Base-by-base conservation (phyloP, 2,113 vertebrate genomes). In the Actinemys pallida region DNA sequence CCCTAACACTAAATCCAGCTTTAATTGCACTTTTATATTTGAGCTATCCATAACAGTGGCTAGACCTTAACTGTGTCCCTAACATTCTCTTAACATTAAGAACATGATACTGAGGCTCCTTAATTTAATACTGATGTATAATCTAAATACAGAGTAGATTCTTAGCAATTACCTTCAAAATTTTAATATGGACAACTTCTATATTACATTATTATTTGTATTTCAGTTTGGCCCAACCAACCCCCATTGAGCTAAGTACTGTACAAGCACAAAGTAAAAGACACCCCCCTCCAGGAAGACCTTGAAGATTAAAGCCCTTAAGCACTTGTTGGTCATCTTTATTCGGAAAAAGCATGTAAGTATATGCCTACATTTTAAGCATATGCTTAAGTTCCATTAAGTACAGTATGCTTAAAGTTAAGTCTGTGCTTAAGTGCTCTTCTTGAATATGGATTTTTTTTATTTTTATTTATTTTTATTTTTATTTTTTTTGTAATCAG, bases 111-210 rank as follows among this genome's bases (percentile, higher is more conserved):
- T 52, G 19, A 88, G 65, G 13, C 39, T 76, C 88, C 42, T 83
- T 69, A 45, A 62, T 1, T 89, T 84, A 49, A 45, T 24, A 39
- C 35, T 24, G 69, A 5, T 65, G 42, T 54, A 14, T 76, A 16
- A 31, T 65, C 24, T 89, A 13, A 72, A 50, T 65, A 27, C 4
- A 81, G 1, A 90, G 9, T 54, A 19, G 75, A 5, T 50, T 72
- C 1, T 39, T 42, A 72, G 10, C 27, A 8, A 1, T 57, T 57
- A 42, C 0, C 0, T 85, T 93, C 89, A 72, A 22, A 19, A 84
- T 54, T 72, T 53, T 79, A 54, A 89, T 6, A 11, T 79, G 35
- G 80, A 20, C 27, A 3, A 88, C 65, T 19, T 35, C 52, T 4
- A 2, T 79, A 29, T 2, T 45, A 79, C n/a, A 76, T 39, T 35